Conservation (phyloP, 2,113 vertebrate genomes). For the Mustelus asterias region DNA sequence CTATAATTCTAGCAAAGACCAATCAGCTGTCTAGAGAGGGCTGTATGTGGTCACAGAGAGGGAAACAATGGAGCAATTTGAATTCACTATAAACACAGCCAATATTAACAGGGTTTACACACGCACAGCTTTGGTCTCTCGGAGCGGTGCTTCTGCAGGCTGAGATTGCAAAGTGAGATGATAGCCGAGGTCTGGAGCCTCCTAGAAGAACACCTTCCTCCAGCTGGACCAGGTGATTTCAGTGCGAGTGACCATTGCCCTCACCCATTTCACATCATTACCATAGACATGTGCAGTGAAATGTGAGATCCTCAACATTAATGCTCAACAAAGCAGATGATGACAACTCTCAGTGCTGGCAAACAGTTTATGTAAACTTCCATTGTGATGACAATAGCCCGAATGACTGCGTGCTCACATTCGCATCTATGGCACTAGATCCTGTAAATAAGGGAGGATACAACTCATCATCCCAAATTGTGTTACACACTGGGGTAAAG, state of each 20-base stretch:
- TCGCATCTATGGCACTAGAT: background rate
- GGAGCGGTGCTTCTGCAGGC: background rate
- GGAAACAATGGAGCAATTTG: no score
- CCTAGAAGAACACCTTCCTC: background rate
- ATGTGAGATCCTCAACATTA: background rate
- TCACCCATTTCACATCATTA: background rate
- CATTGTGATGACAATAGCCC: background rate
- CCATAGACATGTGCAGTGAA: background rate
- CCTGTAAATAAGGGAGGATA: no score
- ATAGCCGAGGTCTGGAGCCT: background rate
- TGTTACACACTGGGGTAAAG: no score
- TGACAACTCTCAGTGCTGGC: background rate
- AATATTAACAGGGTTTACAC: background rate
- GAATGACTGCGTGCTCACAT: background rate
- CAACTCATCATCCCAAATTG: no score
- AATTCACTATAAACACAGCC: background rate
- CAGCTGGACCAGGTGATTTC: background rate
- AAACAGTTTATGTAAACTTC: background rate
- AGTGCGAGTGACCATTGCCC: background rate
- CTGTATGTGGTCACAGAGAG: background rate
- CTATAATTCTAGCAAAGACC: no score
- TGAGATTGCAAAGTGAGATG: background rate
- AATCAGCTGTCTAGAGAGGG: background rate
- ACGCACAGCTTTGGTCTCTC: background rate
- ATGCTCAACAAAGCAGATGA: background rate